Evolutionary conservation across 2,113 vertebrate species (phyloP).

Genomic region (Oryzias curvinotus): DNA sequence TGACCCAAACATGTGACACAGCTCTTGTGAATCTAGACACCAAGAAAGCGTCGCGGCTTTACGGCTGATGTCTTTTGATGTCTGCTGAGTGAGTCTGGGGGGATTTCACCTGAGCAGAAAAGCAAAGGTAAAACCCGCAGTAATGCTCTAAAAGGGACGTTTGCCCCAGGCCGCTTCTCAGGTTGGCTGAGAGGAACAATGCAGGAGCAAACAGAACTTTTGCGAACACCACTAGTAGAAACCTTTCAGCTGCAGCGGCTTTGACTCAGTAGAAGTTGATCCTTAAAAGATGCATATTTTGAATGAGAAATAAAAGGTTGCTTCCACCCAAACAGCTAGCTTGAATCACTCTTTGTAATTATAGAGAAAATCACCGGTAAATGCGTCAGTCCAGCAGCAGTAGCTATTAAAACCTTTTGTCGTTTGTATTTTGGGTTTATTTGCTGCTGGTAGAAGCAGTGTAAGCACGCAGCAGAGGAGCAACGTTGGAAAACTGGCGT

Average conservation of each 20-base stretch:
- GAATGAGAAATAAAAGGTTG: background rate
- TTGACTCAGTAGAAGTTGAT: no score
- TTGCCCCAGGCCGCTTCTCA: slow-evolving; percentile 18
- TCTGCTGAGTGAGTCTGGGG: background rate
- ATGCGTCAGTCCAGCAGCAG: slow-evolving; percentile 27
- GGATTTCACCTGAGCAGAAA: background rate
- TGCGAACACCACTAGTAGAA: slow-evolving; percentile 1
- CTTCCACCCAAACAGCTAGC: slow-evolving; percentile 49
- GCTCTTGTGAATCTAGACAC: no score
- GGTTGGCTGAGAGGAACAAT: background rate
- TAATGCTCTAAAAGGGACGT: background rate
- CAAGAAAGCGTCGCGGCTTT: background rate
- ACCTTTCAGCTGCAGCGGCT: no score
- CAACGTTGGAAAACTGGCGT: slow-evolving; percentile 32
- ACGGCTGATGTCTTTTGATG: background rate
- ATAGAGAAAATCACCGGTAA: slow-evolving; percentile 11
- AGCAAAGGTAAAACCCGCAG: background rate
- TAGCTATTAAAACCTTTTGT: slow-evolving; percentile 42
- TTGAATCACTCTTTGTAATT: slow-evolving; percentile 25
- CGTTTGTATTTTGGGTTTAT: slow-evolving; percentile 34
- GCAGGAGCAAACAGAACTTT: slow-evolving; percentile 1
- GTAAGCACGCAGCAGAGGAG: slow-evolving; percentile 44
- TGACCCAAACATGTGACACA: no score
- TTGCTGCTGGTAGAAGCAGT: slow-evolving; percentile 19
- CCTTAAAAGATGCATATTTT: no score